Evolutionary conservation across 2,113 vertebrate genomes (phyloP), one percentile per base, ranked within the genome.

Genomic region (Triplophysa tibetana): DNA sequence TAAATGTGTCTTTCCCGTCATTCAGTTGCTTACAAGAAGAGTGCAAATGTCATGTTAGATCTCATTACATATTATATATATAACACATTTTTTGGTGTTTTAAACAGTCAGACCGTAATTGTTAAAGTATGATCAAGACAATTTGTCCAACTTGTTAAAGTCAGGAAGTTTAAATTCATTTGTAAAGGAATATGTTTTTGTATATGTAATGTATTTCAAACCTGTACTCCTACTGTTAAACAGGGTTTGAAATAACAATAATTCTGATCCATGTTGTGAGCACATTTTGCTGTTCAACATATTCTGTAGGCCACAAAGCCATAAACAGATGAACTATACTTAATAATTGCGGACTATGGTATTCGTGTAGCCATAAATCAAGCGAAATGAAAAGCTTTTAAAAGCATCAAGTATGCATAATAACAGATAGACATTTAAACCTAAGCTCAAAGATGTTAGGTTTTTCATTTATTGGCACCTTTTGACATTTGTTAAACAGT

Each of bases 301-400:
- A 64, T 41, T 50, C 38, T 43, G 69, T 8, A 38, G 52, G 41
- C 68, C 78, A 56, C 69, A 56, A 19, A 24, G 26, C 45, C 21
- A 14, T 52, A 73, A 63, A 64, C 64, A 79, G 48, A 68, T 69
- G 13, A 4, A 4, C 33, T 66, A 8, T 62, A 43, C 75, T 77
- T 38, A n/a, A 73, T 64, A 56, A 65, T 65, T 80, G 48, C 60
- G 56, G 68, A 54, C 45, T 41, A 16, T 63, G 11, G 8, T 7
- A 16, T 52, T 56, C 58, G 33, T 65, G 62, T 0, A 62, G n/a
- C 33, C 64, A 60, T 56, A 60, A 60, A 60, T 7, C 29, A 23
- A 60, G n/a, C 2, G 24, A 1, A 24, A 24, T 24, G 24, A n/a
- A n/a, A n/a, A n/a, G n/a, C n/a, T n/a, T n/a, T n/a, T n/a, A n/a